Base-by-base conservation (phyloP, 2,888 invertebrate species). In the Spodoptera picta region DNA sequence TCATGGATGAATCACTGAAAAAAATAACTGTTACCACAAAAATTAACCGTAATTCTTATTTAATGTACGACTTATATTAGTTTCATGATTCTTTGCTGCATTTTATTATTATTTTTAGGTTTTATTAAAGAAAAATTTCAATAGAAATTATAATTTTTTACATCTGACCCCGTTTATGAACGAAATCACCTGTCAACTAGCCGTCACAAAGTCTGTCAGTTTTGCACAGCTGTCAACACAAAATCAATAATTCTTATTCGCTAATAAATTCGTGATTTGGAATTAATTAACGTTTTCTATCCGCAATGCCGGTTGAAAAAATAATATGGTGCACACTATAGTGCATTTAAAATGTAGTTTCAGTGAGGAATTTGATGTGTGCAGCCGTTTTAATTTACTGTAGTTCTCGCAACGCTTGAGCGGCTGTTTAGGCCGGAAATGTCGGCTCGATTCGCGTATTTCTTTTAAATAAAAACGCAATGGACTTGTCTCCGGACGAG, bases 401-500 rank as follows among this genome's bases (percentile, higher is more conserved):
- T 56, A 47, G 31, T 6, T 64, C 68, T 84, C 79, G 92, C 83
- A 89, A 91, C 92, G 94, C 87, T 88, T 84, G 82, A 92, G 75
- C 86, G 90, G 77, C 60, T 86, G 76, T 85, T 80, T 73, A 66
- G 75, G 73, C 86, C 88, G 89, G 89, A 90, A 89, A 92, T 87
- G 85, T 86, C 67, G 69, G 79, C 81, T 84, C 84, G 86, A 79
- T 70, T 77, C 72, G 73, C 73, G 67, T 83, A 80, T 82, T 83
- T 82, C 62, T 63, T 72, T 69, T 76, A 66, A 64, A 83, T 82
- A 67, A 54, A 6, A 66, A 61, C 61, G 75, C 75, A 85, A 95
- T 97, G 93, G 96, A 96, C 90, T 95, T 96, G 61, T 96, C 96
- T n/a, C 96, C 97, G n/a, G 97, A 97, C 81, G 97, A 97, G 80